A percentile compares a stretch with the other conserved stretches of the same genome.
Conservation (phyloP, 2,797 vertebrate species). For the Scolopax bukidnonensis region DNA sequence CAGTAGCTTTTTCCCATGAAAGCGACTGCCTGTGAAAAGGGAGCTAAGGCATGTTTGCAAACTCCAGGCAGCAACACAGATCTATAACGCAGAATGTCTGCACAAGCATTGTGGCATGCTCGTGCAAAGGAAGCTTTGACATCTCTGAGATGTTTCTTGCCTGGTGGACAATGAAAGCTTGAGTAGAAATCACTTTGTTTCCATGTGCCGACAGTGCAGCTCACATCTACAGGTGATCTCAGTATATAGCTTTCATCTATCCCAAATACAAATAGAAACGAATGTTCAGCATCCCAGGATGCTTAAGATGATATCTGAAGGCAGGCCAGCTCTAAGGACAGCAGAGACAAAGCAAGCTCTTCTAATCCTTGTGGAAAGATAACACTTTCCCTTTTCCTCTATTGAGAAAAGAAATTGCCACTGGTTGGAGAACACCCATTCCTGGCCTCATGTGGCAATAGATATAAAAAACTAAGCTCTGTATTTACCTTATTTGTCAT, state of each 20-base stretch:
- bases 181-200: background rate
- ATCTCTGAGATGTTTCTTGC: background rate
- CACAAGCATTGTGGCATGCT: conserved; percentile 23
- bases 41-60: conserved; percentile 51
- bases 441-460: background rate
- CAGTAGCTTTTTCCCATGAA: conserved; percentile 11
- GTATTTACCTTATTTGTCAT: background rate
- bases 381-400: background rate
- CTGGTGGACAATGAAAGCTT: background rate
- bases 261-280: background rate
- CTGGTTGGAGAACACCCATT: background rate
- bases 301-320: background rate
- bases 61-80: conserved; percentile 19
- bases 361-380: background rate
- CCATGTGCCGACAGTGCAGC: background rate
- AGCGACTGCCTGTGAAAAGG: conserved; percentile 3
- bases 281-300: background rate
- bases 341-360: background rate
- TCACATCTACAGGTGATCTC: background rate
- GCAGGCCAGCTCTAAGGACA: background rate
- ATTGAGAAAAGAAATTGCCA: background rate
- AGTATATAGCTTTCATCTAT: background rate
- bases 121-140: conserved; percentile 40
- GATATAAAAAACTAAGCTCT: background rate
- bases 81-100: conserved; percentile 1